phyloP scores from a whole-genome alignment of 2,113 vertebrate genomes.

The Eleginops maclovinus region DNA sequence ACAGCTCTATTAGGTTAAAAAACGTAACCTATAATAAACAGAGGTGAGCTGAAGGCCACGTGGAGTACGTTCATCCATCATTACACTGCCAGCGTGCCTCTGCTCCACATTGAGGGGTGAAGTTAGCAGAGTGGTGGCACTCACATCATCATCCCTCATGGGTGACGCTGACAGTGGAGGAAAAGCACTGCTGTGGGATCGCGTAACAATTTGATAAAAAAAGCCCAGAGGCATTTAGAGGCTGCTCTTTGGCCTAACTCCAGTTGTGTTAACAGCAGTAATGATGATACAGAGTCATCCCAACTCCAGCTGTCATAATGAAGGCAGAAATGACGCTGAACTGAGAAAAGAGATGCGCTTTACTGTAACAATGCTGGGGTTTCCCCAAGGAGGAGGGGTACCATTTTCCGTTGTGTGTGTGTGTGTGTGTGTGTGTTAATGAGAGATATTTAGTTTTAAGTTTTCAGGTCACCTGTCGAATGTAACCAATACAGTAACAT shows the following conservation, averaged over 20 bases:
- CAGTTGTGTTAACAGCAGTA: constrained; percentile 43
- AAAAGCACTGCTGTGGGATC: background rate
- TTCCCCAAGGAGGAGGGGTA: constrained; percentile 6
- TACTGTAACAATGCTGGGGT: background rate
- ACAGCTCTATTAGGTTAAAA: constrained; percentile 9
- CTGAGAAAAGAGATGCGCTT: constrained; percentile 7
- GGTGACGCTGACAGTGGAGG: background rate
- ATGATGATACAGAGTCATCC: constrained; percentile 43
- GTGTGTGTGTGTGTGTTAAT: background rate
- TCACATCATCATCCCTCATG: constrained; percentile 25
- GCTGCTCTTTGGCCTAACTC: constrained; percentile 7
- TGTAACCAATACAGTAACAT: background rate
- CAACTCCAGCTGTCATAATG: constrained; percentile 42
- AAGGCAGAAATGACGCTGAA: constrained; percentile 17
- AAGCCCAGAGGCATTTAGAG: constrained; percentile 22
- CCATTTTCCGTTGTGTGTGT: constrained; percentile 6
- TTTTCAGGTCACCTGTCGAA: background rate
- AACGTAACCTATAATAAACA: constrained; percentile 15
- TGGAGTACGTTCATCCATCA: constrained; percentile 7
- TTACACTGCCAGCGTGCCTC: background rate
- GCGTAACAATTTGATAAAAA: constrained; percentile 13
- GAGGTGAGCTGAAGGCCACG: constrained; percentile 30
- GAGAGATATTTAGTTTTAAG: background rate
- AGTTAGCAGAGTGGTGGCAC: constrained; percentile 29
- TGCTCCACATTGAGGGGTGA: constrained; percentile 21